Conservation (phyloP, 1,140 invertebrate species). For the Pseudomyrmex gracilis region DNA sequence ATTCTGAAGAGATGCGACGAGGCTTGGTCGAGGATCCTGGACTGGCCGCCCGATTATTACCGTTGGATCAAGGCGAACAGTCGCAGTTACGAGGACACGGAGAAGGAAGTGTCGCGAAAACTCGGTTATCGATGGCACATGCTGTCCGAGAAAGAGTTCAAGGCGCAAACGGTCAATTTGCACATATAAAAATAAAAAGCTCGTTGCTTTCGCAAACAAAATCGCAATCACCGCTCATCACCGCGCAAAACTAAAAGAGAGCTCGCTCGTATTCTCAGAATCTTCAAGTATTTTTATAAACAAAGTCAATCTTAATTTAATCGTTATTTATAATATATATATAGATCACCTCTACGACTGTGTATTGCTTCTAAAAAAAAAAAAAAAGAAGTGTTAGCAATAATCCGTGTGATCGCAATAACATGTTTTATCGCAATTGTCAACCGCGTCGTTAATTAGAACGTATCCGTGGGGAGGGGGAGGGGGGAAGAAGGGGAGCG, state of each 20-base stretch:
- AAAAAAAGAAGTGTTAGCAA: background rate
- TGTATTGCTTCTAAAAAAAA: no score
- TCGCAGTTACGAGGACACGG: slow-evolving; percentile 88
- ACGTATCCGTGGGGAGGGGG: background rate
- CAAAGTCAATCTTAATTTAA: slow-evolving; percentile 16
- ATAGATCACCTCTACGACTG: no score
- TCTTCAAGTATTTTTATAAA: slow-evolving; percentile 22
- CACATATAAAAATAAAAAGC: slow-evolving; percentile 73
- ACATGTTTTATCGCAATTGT: no score
- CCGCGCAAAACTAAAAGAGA: background rate
- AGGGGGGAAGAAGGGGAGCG: background rate
- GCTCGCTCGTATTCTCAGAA: background rate
- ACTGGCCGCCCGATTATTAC: slow-evolving; percentile 90
- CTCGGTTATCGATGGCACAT: slow-evolving; percentile 90
- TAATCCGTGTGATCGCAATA: slow-evolving; percentile 13
- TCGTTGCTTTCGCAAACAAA: background rate
- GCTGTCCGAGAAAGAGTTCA: slow-evolving; percentile 91
- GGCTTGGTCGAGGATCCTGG: slow-evolving; percentile 87
- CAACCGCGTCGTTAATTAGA: no score
- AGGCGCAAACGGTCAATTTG: slow-evolving; percentile 80
- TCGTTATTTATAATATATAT: slow-evolving; percentile 23
- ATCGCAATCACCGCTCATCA: no score
- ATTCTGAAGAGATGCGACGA: slow-evolving; percentile 89
- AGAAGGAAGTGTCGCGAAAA: slow-evolving; percentile 89
- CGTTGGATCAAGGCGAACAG: slow-evolving; percentile 88